Percentiles rank a stretch among this genome's conserved stretches.
phyloP scores from a whole-genome alignment of 1,140 invertebrate species.

The Penaeus vannamei region DNA sequence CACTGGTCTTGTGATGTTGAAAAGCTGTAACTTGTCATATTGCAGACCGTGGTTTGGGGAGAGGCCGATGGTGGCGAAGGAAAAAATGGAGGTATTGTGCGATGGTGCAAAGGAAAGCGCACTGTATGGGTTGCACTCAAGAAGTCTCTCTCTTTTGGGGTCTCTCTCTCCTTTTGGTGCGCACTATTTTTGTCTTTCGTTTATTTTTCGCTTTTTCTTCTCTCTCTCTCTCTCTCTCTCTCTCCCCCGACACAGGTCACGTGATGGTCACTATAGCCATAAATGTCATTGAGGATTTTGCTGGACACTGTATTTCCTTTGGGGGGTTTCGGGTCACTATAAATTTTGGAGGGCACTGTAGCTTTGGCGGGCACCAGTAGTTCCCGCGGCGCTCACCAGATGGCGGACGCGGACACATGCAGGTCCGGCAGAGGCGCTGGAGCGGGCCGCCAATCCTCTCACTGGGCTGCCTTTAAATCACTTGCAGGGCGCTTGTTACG shows the following conservation, averaged over 20 bases:
- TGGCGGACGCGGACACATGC: conserved; percentile 38
- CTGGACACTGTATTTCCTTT: not conserved
- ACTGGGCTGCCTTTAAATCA: conserved; percentile 47
- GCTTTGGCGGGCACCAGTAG: conserved; percentile 36
- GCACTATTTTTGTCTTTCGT: too few relatives aligned
- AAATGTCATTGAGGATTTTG: not conserved
- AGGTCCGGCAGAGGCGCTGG: not conserved
- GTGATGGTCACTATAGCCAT: not conserved
- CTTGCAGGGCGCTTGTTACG: not conserved
- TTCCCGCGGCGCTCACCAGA: conserved; percentile 51
- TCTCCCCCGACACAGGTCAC: not conserved
- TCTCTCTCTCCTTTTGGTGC: too few relatives aligned
- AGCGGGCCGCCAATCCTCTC: conserved; percentile 46
- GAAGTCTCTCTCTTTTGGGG: too few relatives aligned
- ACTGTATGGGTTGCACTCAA: too few relatives aligned
- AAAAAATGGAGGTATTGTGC: too few relatives aligned
- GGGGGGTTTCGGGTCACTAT: not conserved
- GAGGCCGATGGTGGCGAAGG: too few relatives aligned
- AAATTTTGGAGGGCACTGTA: conserved; percentile 9
- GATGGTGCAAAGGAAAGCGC: too few relatives aligned
- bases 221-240: not conserved
- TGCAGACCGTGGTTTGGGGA: not conserved
- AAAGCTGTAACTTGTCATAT: conserved; percentile 53
- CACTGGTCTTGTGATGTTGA: conserved; percentile 21
- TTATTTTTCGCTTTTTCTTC: too few relatives aligned